Conservation (phyloP, 2,888 invertebrate genomes). For the Horisme vitalbata region DNA sequence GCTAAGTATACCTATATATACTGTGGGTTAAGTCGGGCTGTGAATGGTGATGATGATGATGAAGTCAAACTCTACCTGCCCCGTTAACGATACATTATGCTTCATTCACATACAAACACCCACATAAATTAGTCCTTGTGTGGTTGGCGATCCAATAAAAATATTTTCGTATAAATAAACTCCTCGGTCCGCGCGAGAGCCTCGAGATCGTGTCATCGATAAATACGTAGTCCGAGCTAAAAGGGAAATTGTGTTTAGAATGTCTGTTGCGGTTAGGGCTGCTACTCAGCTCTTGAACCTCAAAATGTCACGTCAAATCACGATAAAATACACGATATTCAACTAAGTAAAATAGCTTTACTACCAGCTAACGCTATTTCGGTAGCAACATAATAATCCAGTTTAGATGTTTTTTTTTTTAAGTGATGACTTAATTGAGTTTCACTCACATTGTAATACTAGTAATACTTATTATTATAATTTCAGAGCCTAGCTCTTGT, state of each 20-base stretch:
- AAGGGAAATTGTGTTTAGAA: slow-evolving; percentile 77
- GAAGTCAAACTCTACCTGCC: not conserved
- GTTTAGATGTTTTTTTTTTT: no score
- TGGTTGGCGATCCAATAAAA: slow-evolving; percentile 34
- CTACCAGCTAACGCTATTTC: no score
- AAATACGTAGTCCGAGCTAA: slow-evolving; percentile 66
- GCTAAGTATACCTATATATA: no score
- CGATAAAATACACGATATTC: no score
- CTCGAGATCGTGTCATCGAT: slow-evolving; percentile 68
- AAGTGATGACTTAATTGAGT: no score
- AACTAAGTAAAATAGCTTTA: no score
- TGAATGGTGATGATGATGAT: no score
- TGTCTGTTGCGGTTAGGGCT: slow-evolving; percentile 54
- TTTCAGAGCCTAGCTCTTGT: no score
- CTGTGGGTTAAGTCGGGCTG: no score
- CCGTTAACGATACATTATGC: slow-evolving; percentile 16
- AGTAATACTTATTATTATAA: no score
- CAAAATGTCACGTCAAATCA: slow-evolving; percentile 28
- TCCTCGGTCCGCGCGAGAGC: slow-evolving; percentile 48
- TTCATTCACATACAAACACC: slow-evolving; percentile 22
- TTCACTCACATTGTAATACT: no score
- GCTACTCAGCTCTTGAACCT: slow-evolving; percentile 28
- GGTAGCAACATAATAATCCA: no score
- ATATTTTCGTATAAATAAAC: slow-evolving; percentile 49
- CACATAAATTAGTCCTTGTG: slow-evolving; percentile 31